A percentile compares a stretch with the other conserved stretches of the same genome.
Conservation (phyloP, 2,113 vertebrate genomes). For the Labeo rohita region DNA sequence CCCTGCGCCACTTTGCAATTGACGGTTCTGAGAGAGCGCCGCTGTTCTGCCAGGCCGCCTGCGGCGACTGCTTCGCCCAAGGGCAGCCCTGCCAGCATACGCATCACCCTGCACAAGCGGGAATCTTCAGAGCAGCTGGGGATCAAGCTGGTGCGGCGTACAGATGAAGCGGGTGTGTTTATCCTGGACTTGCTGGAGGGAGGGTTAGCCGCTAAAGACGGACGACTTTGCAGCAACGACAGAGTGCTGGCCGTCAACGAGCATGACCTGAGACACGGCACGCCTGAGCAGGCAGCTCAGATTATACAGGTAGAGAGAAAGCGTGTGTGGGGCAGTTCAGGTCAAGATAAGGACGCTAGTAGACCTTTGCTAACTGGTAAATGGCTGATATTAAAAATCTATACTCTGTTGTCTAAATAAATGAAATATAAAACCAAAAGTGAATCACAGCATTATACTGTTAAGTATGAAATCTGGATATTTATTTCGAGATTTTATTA, state of each 20-base stretch:
- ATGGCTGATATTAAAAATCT: background rate
- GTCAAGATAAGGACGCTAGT: background rate
- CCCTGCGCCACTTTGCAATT: slow-evolving; percentile 90
- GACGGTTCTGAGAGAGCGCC: slow-evolving; percentile 90
- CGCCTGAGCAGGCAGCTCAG: slow-evolving; percentile 93
- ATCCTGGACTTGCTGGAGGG: slow-evolving; percentile 94
- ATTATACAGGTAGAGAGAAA: slow-evolving; percentile 88
- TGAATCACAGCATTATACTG: background rate
- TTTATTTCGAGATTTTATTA: background rate
- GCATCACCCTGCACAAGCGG: slow-evolving; percentile 89
- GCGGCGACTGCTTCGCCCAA: slow-evolving; percentile 73
- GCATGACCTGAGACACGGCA: slow-evolving; percentile 92
- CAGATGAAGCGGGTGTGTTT: slow-evolving; percentile 93
- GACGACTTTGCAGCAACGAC: slow-evolving; percentile 91
- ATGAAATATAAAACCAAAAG: background rate
- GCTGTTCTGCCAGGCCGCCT: slow-evolving; percentile 81
- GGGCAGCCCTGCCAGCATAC: slow-evolving; percentile 83
- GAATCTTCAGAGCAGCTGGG: slow-evolving; percentile 94
- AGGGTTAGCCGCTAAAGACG: slow-evolving; percentile 92
- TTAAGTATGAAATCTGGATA: background rate
- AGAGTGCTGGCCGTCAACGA: slow-evolving; percentile 93
- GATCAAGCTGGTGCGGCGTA: slow-evolving; percentile 94
- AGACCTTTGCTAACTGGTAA: slow-evolving; percentile 6
- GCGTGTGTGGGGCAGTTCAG: slow-evolving; percentile 8
- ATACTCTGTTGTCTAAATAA: background rate